Evolutionary conservation across 1,140 invertebrate genomes (phyloP), one percentile per base, ranked within the genome.

Genomic region (Diachasmimorpha longicaudata): DNA sequence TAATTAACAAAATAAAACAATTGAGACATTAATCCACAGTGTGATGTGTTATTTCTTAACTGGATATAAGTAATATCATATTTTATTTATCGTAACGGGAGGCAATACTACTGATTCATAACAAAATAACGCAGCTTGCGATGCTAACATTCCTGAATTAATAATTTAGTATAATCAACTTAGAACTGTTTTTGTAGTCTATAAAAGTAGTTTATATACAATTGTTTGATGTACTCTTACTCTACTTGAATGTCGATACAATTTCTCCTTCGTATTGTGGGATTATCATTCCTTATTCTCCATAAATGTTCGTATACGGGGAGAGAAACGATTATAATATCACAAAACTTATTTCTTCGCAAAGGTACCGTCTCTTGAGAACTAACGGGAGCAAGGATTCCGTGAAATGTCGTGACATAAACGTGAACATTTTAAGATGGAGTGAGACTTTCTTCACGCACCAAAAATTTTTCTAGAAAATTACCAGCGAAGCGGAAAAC

Each of bases 131-230:
- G 58, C 48, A 4, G 48, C 58, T 63, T 63, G 23, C 11, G 11
- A 63, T 25, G 19, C 58, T 25, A 63, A 63, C 23, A 63, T 25
- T 25, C 23, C 23, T 63, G 23, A 23, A 55, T 55, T 55, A 55
- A 25, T 63, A 63, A 63, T 19, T 63, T 25, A 25, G 21, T 25
- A 63, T 63, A 31, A 63, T 63, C 19, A 63, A 63, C 58, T 23
- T 11, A 63, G 31, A 63, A 63, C 58, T 3, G 58, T 63, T 63
- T 23, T 9, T 63, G 19, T 25, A 63, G 16, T 25, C 48, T 63
- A 63, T 63, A 63, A 63, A 63, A 63, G 6, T 63, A 25, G 58
- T 63, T 63, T 63, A 63, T 63, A 11, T 63, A 63, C 58, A 63
- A 63, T 25, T 4, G 58, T 63, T 31, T 31, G 5, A 42, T 19